These are phyloP conservation scores for Metopolophium dirhodum DNA, from an alignment of 1,140 invertebrate species.

Conservation along the genomic window DNA sequence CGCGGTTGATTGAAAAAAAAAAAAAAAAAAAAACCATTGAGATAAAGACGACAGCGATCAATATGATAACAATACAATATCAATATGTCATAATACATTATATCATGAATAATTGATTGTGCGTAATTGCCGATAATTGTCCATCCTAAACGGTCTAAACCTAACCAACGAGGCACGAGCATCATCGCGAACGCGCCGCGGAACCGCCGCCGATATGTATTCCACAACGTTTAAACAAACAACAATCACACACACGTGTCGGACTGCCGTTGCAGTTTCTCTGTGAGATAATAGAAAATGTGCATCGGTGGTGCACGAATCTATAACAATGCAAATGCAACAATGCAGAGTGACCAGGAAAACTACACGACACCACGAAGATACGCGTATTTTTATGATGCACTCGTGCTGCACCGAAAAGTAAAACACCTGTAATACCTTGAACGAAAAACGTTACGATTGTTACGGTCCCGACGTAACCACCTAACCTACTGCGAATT, in stretches of 20 bases:
- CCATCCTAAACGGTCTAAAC: not conserved
- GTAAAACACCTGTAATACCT: not conserved
- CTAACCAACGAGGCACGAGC: too few relatives aligned
- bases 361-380: not conserved
- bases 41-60: not conserved
- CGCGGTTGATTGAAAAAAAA: not conserved
- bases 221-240: not conserved
- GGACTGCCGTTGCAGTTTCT: not conserved
- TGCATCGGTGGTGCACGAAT: not conserved
- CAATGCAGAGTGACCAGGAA: not conserved
- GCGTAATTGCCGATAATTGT: not conserved
- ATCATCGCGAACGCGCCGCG: too few relatives aligned
- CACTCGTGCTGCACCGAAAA: not conserved
- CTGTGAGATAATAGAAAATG: not conserved
- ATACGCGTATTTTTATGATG: not conserved
- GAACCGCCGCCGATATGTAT: not conserved
- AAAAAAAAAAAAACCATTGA: not conserved
- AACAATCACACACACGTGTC: not conserved
- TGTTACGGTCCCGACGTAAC: not conserved
- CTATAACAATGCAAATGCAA: too few relatives aligned
- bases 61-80: not conserved
- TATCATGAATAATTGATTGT: not conserved
- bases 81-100: not conserved
- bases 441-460: not conserved
- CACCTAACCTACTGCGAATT: not conserved